Evolutionary conservation across 1,140 invertebrate genomes (phyloP), one percentile per base, ranked within the genome.

Genomic region (Drosophila tani): DNA sequence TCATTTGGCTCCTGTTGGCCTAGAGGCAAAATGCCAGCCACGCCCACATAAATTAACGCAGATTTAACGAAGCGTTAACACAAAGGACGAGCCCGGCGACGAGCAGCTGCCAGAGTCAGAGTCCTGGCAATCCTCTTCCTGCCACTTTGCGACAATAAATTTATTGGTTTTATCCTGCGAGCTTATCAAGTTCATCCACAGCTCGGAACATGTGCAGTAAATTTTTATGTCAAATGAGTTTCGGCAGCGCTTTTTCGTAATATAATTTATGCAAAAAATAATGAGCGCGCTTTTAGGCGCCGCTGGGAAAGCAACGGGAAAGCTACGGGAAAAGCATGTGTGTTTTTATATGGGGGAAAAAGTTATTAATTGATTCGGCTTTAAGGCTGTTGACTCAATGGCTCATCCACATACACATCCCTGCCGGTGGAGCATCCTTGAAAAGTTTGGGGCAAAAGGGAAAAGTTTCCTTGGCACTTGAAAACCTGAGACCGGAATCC

Each of bases 21-120:
- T 27, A 24, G 56, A 51, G 78, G 63, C 58, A 68, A 45, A 55
- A 32, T 53, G 46, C 7, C 59, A 21, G 50, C 68, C 75, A 86
- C 79, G 83, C 79, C 83, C 73, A 77, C 84, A 87, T 87, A 87
- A 87, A 87, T 87, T 87, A 87, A 84, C 78, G 83, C 74, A 51
- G 67, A 88, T 74, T 88, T 87, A 87, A 88, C 83, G 84, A 88
- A 87, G 81, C 83, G 73, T 79, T 75, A 51, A 82, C 67, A 71
- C 58, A 79, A 68, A 65, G 67, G 74, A 71, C 38, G 21, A 55
- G 24, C 14, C 64, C 45, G 15, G 7, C 51, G 51, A 57, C 45
- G 47, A 50, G 56, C 41, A 65, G 57, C 59, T 63, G 50, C 60
- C 40, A 70, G 11, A 7, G 38, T 12, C 41, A 63, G 60, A 40